phyloP scores from a whole-genome alignment of 2,888 invertebrate species.

The Acanthosepion lycidas region DNA sequence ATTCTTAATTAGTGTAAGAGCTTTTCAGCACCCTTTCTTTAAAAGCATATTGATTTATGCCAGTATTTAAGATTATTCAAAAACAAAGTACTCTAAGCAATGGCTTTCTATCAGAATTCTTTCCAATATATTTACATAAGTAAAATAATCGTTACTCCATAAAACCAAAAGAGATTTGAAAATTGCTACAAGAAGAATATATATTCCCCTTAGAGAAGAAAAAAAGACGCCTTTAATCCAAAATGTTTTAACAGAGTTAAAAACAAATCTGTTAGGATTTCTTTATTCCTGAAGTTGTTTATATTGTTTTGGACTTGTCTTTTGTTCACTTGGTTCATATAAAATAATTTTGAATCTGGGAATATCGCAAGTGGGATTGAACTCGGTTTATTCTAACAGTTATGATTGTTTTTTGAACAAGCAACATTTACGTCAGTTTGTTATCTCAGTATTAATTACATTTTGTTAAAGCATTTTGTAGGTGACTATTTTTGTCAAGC shows the following conservation, averaged over 20 bases:
- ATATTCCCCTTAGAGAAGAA: not conserved
- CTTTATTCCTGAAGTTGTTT: not conserved
- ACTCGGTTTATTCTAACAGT: no score
- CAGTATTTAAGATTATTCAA: not conserved
- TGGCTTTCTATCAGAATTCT: not conserved
- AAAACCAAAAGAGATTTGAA: not conserved
- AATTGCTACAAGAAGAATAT: not conserved
- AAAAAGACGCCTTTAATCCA: not conserved
- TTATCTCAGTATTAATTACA: no score
- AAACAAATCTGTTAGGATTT: not conserved
- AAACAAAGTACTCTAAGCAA: not conserved
- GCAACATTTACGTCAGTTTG: no score
- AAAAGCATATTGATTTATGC: not conserved
- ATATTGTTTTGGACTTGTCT: no score
- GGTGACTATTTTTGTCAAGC: no score
- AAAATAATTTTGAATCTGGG: no score
- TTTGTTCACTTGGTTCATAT: no score
- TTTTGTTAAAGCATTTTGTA: no score
- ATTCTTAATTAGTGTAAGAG: no score
- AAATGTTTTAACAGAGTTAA: not conserved
- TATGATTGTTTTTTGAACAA: no score
- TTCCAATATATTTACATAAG: not conserved
- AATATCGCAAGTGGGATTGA: no score
- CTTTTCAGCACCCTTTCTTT: no score
- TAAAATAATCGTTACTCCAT: not conserved